Percentiles rank a stretch among this genome's conserved stretches.
Conservation (phyloP, 2,113 vertebrate genomes). For the Neolamprologus variostigma region DNA sequence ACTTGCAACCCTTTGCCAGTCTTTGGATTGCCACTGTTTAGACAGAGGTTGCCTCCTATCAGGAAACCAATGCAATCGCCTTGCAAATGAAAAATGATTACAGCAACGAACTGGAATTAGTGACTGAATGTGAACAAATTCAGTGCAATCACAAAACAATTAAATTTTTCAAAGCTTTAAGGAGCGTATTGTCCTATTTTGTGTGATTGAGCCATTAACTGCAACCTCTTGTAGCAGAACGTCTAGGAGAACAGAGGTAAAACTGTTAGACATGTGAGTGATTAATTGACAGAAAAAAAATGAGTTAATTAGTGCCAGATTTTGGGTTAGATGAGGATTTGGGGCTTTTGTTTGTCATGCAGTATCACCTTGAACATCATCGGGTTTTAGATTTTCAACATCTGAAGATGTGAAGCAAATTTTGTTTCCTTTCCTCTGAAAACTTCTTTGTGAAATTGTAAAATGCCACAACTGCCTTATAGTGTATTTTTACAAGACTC, state of each 20-base stretch:
- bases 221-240: neutral
- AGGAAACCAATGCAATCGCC: neutral
- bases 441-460: neutral
- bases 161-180: neutral
- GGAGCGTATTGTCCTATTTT: neutral
- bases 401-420: neutral
- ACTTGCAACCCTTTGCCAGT: neutral
- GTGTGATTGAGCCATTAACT: neutral
- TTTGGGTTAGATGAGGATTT: neutral
- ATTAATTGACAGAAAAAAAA: neutral
- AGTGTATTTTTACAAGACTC: neutral
- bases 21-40: neutral
- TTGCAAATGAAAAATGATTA: neutral
- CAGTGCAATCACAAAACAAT: neutral
- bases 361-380: neutral
- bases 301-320: neutral
- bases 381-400: neutral
- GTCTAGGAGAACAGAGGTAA: neutral
- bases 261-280: neutral
- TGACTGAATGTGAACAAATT: neutral
- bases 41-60: neutral
- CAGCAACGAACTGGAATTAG: neutral
- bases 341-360: neutral
- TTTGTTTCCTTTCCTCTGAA: neutral
- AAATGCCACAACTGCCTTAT: neutral